phyloP scores from a whole-genome alignment of 2,113 vertebrate species.

The Phasianus colchicus region DNA sequence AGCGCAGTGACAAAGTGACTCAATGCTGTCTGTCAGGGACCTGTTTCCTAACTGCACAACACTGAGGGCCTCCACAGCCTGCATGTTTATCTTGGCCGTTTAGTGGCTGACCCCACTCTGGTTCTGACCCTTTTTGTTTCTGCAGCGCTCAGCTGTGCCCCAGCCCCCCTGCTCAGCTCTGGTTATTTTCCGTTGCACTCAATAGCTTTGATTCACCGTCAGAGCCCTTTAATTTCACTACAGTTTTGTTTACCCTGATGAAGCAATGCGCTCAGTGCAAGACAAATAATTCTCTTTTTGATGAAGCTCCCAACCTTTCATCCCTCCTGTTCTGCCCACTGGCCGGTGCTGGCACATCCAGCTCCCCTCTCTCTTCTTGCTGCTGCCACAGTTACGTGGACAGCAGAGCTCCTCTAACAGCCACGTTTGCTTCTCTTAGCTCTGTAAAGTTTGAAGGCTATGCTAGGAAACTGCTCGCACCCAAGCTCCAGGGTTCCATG shows the following conservation, averaged over 20 bases:
- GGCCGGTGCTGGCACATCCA: not conserved
- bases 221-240: not conserved
- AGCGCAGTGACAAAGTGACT: not conserved
- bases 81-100: slow-evolving; percentile 35
- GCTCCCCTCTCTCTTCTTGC: not conserved
- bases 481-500: not conserved
- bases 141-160: not conserved
- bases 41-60: not conserved
- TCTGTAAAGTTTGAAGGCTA: not conserved
- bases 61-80: not conserved
- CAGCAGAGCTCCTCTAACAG: not conserved
- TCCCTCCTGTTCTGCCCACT: not conserved
- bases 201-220: not conserved
- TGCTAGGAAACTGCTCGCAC: not conserved
- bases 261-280: not conserved
- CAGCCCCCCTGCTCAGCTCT: not conserved
- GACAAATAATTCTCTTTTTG: not conserved
- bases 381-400: not conserved
- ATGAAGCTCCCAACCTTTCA: not conserved
- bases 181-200: slow-evolving; percentile 40
- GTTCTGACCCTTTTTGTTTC: slow-evolving; percentile 17
- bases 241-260: not conserved
- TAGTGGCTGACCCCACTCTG: accelerated
- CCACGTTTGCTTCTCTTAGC: not conserved
- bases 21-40: not conserved